Conservation (phyloP, 2,797 vertebrate species). For the Acanthurus tractus region DNA sequence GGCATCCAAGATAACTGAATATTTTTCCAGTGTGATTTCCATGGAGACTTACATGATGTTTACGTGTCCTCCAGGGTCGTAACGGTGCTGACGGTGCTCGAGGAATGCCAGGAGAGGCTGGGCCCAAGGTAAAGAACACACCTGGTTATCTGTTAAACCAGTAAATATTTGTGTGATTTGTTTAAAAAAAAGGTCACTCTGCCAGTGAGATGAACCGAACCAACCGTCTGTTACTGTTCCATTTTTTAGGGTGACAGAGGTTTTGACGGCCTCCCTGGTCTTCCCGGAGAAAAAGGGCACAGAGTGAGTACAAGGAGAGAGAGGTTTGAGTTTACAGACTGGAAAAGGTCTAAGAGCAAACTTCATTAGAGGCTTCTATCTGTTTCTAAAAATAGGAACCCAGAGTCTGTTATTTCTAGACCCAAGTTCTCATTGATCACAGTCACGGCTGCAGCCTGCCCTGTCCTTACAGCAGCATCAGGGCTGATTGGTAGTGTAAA, state of each 20-base stretch:
- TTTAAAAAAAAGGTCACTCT: not conserved
- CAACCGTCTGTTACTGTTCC: not conserved
- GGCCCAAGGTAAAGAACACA: conserved; percentile 89
- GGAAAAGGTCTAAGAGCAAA: conserved; percentile 17
- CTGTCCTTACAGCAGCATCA: conserved; percentile 35
- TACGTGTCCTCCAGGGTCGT: conserved; percentile 88
- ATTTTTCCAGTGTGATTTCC: conserved; percentile 38
- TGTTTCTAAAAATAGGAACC: conserved; percentile 40
- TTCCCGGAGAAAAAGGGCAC: conserved; percentile 88
- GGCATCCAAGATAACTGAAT: conserved; percentile 30
- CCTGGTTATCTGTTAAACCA: not conserved
- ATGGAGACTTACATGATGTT: conserved; percentile 29
- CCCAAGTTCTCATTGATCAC: conserved; percentile 31
- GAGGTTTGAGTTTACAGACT: not conserved
- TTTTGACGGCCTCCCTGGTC: conserved; percentile 88
- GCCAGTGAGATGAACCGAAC: not conserved
- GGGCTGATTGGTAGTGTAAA: conserved; percentile 35
- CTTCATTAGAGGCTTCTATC: conserved; percentile 18
- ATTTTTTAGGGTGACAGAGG: conserved; percentile 86
- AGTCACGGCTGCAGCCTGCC: conserved; percentile 14
- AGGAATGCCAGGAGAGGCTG: conserved; percentile 96
- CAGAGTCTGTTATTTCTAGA: conserved; percentile 37
- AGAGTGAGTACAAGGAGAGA: conserved; percentile 76
- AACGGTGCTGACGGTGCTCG: conserved; percentile 94
- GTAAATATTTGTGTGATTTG: not conserved